Conservation (phyloP, 2,888 invertebrate genomes). For the Odontocolon sp. region DNA sequence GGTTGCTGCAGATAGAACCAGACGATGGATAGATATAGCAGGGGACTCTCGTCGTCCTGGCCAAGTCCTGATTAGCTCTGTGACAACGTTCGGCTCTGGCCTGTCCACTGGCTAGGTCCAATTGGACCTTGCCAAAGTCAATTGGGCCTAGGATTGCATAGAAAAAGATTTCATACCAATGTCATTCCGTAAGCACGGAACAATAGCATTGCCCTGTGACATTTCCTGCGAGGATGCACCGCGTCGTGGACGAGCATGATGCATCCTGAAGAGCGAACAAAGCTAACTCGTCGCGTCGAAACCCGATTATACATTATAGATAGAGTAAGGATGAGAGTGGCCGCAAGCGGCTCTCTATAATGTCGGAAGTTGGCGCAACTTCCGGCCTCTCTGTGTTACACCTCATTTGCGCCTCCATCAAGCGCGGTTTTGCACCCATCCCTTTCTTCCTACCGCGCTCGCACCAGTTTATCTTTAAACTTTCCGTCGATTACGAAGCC, state of each 20-base stretch:
- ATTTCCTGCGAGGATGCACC: too few species aligned
- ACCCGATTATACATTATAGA: slow-evolving; percentile 27
- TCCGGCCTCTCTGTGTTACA: slow-evolving; percentile 43
- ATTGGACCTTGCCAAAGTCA: too few species aligned
- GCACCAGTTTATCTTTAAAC: slow-evolving; percentile 39
- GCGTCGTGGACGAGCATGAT: not conserved
- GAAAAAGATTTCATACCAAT: too few species aligned
- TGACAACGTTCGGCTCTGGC: too few species aligned
- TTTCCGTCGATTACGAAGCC: slow-evolving; percentile 9
- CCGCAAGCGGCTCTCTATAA: slow-evolving; percentile 34
- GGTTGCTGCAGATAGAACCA: too few species aligned
- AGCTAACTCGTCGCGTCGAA: not conserved
- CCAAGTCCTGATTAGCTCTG: too few species aligned
- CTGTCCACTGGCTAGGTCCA: too few species aligned
- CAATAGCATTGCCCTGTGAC: too few species aligned
- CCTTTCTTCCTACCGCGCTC: not conserved
- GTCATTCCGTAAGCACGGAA: too few species aligned
- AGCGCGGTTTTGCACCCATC: slow-evolving; percentile 19
- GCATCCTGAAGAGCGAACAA: not conserved
- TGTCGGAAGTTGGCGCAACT: slow-evolving; percentile 44
- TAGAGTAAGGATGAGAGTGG: not conserved
- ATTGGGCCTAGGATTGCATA: too few species aligned
- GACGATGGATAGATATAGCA: too few species aligned
- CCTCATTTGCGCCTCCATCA: slow-evolving; percentile 55
- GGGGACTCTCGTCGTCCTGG: too few species aligned